These are phyloP conservation scores for Arizona elegans DNA, from an alignment of 2,113 vertebrate species.

Conservation along the genomic window DNA sequence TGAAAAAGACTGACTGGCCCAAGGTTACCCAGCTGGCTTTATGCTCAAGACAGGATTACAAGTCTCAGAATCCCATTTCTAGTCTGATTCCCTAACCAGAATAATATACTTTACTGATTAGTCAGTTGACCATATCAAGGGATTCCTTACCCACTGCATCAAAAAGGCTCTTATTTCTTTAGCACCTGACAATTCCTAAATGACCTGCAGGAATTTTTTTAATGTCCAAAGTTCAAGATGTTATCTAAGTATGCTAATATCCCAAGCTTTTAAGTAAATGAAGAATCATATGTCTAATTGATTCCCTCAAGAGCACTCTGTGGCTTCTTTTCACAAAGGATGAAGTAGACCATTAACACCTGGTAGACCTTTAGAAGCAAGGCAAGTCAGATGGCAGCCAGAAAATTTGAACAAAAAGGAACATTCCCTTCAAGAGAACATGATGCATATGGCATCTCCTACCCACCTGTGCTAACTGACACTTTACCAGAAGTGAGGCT, in stretches of 20 bases:
- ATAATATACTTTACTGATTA: neutral
- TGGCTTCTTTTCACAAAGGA: slow-evolving; percentile 50
- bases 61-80: neutral
- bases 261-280: neutral
- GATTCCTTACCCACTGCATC: neutral
- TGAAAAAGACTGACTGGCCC: neutral
- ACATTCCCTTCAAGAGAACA: neutral
- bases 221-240: slow-evolving; percentile 4
- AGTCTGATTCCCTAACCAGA: neutral
- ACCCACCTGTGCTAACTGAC: slow-evolving; percentile 81
- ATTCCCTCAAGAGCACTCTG: slow-evolving; percentile 1
- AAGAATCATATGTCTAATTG: neutral
- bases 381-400: neutral
- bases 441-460: slow-evolving; percentile 20
- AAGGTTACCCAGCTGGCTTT: neutral
- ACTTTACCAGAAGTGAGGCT: slow-evolving; percentile 73
- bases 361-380: slow-evolving; percentile 41
- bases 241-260: slow-evolving; percentile 3
- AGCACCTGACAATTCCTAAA: neutral
- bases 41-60: neutral
- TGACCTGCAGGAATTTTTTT: accelerated
- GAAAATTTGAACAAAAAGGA: neutral
- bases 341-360: slow-evolving; percentile 35
- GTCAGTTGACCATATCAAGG: neutral
- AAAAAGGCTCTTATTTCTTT: neutral